Evolutionary conservation across 2,113 vertebrate species (phyloP), one percentile per base, ranked within the genome.

Genomic region (Clupea harengus): DNA sequence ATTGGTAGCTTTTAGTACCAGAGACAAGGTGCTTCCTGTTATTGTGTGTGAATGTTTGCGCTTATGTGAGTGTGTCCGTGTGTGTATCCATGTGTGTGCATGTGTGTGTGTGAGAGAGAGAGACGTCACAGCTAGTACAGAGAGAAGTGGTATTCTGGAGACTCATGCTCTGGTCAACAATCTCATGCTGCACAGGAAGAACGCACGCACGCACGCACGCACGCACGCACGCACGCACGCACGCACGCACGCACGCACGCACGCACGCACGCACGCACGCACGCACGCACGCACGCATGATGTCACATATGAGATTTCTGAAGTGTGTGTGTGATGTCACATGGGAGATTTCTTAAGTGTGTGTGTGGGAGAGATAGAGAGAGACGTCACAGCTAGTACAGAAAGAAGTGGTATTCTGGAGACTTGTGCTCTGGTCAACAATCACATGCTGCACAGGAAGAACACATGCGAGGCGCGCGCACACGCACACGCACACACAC

Each of bases 11-110:
- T 57, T 39, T 67, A 67, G 78, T 25, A 50, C 46, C 54, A 86
- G 0, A 83, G 90, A n/a, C 93, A 95, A 94, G 94, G 91, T 92
- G 94, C 92, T 94, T 96, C 93, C 94, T 95, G 93, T 95, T 94
- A 95, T 96, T 95, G 64, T 72, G 64, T 32, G n/a, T 64, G 60
- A 25, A n/a, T 64, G 60, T 64, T 22, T 3, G 22, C n/a, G 60
- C 0, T 6, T 64, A 22, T 25, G 22, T 64, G 22, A 25, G 60
- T 64, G 60, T 64, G 60, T 4, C 22, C n/a, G 60, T 64, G 60
- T 64, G 60, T n/a, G 60, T 64, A 22, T 25, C 22, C 0, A 22
- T 25, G 60, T 28, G 25, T 72, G 11, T 32, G 64, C 10, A n/a
- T n/a, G 64, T 67, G 25, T 67, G 64, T 28, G 64, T 28, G 64